Base-by-base conservation (phyloP, 2,113 vertebrate species). In the Oreamnos americanus region DNA sequence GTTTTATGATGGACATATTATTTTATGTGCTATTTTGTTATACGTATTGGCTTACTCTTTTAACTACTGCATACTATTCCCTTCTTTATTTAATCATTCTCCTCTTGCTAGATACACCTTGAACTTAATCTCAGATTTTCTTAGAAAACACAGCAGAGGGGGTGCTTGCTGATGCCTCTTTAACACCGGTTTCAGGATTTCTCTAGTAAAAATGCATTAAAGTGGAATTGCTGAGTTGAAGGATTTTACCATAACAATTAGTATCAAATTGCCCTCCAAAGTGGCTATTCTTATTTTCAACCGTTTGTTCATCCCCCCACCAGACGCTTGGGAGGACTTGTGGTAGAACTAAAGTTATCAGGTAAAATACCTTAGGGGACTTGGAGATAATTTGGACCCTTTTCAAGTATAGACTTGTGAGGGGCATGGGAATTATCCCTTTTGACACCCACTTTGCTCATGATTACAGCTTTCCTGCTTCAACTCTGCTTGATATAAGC, bases 401-500 rank as follows among this genome's bases (percentile, higher is more conserved):
- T 94, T 81, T 86, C 11, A 23, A 79, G 67, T 55, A 17, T 55
- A 15, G 7, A 43, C 85, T 92, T 90, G n/a, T 33, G 30, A 60
- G 51, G 60, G 9, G 25, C 57, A 88, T 93, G 53, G 58, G 28
- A 83, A 55, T 43, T 71, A 81, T 53, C 47, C 57, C 13, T 30
- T 82, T 79, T 83, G 84, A 74, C 45, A 91, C 36, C 60, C 15
- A 30, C 81, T 85, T 91, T 91, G 33, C 39, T 97, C 39, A 30
- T 79, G 58, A 86, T 76, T 28, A 19, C 12, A 60, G 47, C 49
- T 43, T 94, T 57, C 92, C 79, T 55, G 8, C n/a, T 96, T 58
- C 39, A 78, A n/a, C n/a, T 93, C 53, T 58, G 43, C 93, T 91
- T 71, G 53, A 74, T 79, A 87, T 92, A 90, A 97, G 76, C 49